phyloP scores from a whole-genome alignment of 2,113 vertebrate genomes.

The Amia ocellicauda region DNA sequence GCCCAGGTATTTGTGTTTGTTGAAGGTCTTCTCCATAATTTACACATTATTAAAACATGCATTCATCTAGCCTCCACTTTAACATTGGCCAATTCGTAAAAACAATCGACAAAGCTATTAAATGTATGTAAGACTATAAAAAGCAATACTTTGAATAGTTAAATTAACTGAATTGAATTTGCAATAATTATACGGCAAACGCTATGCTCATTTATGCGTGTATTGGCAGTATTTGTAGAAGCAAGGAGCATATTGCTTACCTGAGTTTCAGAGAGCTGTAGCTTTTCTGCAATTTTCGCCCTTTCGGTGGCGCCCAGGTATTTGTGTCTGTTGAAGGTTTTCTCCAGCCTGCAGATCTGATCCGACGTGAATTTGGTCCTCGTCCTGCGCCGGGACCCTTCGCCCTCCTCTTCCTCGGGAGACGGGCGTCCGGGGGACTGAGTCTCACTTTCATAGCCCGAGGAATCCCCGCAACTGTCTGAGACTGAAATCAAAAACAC shows the following conservation, averaged over 20 bases:
- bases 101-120: too few relatives aligned
- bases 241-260: too few relatives aligned
- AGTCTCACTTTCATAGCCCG: conserved; percentile 64
- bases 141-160: too few relatives aligned
- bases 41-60: too few relatives aligned
- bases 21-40: conserved; percentile 74
- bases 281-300: conserved; percentile 60
- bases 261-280: conserved; percentile 74
- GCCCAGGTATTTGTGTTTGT: conserved; percentile 69
- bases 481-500: too few relatives aligned
- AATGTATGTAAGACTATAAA: too few relatives aligned
- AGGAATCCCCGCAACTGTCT: conserved; percentile 57
- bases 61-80: too few relatives aligned
- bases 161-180: too few relatives aligned
- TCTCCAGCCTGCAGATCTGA: conserved; percentile 71
- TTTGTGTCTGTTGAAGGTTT: conserved; percentile 69
- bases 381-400: conserved; percentile 43
- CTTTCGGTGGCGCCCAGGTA: conserved; percentile 69
- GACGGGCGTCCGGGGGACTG: conserved; percentile 36
- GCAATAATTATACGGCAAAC: too few relatives aligned
- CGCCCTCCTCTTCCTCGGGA: conserved; percentile 33
- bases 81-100: too few relatives aligned
- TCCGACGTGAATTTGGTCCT: conserved; percentile 72
- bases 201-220: too few relatives aligned
- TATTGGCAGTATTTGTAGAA: too few relatives aligned